These are phyloP conservation scores for Sarcophaga caerulescens DNA, from an alignment of 2,888 invertebrate genomes.

Conservation along the genomic window DNA sequence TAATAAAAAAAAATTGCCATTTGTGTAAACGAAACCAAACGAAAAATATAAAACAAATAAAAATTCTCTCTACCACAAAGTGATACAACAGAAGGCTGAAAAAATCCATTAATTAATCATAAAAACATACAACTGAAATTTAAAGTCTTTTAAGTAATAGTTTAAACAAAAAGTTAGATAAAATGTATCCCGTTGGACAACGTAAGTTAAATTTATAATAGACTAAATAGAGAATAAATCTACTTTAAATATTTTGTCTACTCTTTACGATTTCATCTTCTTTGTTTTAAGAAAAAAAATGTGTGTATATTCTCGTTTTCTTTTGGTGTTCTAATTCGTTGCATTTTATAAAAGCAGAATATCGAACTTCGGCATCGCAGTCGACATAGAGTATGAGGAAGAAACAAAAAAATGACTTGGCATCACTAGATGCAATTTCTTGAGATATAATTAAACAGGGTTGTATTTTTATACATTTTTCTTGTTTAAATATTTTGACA, in stretches of 20 bases:
- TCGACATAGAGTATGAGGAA: background rate
- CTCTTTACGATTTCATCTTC: slow-evolving; percentile 28
- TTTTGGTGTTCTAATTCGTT: slow-evolving; percentile 64
- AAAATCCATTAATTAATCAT: slow-evolving; percentile 70
- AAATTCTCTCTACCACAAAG: slow-evolving; percentile 77
- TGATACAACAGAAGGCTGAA: slow-evolving; percentile 80
- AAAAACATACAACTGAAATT: slow-evolving; percentile 70
- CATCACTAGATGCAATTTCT: slow-evolving; percentile 31
- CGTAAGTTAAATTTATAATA: slow-evolving; percentile 82
- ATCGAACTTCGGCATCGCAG: slow-evolving; percentile 32
- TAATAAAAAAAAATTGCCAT: slow-evolving; percentile 71
- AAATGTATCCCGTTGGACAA: slow-evolving; percentile 87
- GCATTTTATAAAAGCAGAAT: slow-evolving; percentile 30
- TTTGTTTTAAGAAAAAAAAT: slow-evolving; percentile 26
- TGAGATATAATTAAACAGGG: background rate
- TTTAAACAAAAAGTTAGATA: slow-evolving; percentile 72
- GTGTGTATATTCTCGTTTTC: slow-evolving; percentile 39
- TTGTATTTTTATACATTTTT: background rate
- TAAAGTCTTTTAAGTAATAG: slow-evolving; percentile 65
- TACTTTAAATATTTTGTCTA: background rate
- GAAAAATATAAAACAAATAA: slow-evolving; percentile 63
- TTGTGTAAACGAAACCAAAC: slow-evolving; percentile 77
- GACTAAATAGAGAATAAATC: background rate
- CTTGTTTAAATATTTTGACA: no score
- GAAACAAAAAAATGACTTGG: slow-evolving; percentile 36